These are phyloP conservation scores for Pseudomugil tenellus DNA, from an alignment of 2,797 vertebrate species.

Conservation along the genomic window DNA sequence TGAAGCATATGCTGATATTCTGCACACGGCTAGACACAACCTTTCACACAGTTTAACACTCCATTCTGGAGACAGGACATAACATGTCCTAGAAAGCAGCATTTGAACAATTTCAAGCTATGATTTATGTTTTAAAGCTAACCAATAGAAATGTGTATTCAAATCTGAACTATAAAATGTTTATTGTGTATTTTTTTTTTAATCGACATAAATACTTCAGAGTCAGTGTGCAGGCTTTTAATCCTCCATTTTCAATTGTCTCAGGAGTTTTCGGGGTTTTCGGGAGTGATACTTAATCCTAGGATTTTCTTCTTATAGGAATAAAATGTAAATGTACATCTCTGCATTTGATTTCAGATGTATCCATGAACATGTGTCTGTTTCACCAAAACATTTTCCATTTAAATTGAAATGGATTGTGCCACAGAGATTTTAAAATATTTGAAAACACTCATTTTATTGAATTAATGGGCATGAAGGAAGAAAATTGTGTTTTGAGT, in stretches of 20 bases:
- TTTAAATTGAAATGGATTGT: slow-evolving; percentile 38
- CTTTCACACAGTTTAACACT: slow-evolving; percentile 2
- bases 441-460: slow-evolving; percentile 53
- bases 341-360: slow-evolving; percentile 18
- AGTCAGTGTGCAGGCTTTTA: slow-evolving; percentile 4
- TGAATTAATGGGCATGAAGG: slow-evolving; percentile 36
- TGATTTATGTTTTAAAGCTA: background rate
- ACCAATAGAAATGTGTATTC: no score
- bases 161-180: background rate
- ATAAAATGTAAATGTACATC: background rate
- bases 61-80: background rate
- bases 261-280: no score
- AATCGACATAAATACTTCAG: background rate
- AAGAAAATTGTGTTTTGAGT: slow-evolving; percentile 51
- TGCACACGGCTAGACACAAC: slow-evolving; percentile 9
- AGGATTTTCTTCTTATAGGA: background rate
- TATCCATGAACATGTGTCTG: background rate
- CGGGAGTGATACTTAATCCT: slow-evolving; percentile 13
- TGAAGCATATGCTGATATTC: background rate
- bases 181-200: background rate
- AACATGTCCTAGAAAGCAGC: slow-evolving; percentile 7
- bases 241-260: background rate
- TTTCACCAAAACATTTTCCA: slow-evolving; percentile 16
- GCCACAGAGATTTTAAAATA: slow-evolving; percentile 34
- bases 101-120: background rate